Conservation (phyloP, 1,140 invertebrate species). For the Drosophila ambigua region DNA sequence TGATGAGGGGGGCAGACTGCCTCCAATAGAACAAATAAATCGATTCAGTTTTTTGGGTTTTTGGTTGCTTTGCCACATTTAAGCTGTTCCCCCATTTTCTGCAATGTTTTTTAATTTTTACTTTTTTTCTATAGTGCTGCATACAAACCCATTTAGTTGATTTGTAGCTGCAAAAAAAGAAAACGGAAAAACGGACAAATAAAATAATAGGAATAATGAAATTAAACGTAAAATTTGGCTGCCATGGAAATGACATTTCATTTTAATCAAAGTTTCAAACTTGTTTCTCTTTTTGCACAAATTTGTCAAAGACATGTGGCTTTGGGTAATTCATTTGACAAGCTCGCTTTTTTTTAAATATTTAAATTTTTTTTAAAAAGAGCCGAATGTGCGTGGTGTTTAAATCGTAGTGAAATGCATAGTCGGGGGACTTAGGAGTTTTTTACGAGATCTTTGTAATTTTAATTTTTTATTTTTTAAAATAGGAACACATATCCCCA, state of each 20-base stretch:
- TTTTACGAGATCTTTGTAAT: too few relatives aligned
- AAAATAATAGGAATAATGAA: slow-evolving; percentile 38
- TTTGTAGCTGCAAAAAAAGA: slow-evolving; percentile 27
- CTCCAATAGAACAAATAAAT: slow-evolving; percentile 78
- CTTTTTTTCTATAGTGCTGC: background rate
- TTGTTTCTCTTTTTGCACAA: slow-evolving; percentile 1
- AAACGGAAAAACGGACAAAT: background rate
- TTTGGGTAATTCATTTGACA: too few relatives aligned
- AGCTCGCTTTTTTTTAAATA: too few relatives aligned
- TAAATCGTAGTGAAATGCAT: too few relatives aligned
- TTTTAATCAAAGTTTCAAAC: slow-evolving; percentile 47
- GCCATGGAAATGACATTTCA: slow-evolving; percentile 30
- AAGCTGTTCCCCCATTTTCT: background rate
- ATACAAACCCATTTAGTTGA: slow-evolving; percentile 39
- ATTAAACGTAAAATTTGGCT: slow-evolving; percentile 35
- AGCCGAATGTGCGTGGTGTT: too few relatives aligned
- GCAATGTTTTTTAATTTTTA: slow-evolving; percentile 12
- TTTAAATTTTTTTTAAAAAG: too few relatives aligned
- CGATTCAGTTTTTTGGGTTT: slow-evolving; percentile 64
- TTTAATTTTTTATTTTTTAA: too few relatives aligned
- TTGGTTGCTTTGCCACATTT: slow-evolving; percentile 17
- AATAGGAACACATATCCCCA: too few relatives aligned
- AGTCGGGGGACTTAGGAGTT: too few relatives aligned
- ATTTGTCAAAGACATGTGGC: too few relatives aligned
- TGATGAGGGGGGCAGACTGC: slow-evolving; percentile 6